Percentiles rank a stretch among this genome's conserved stretches.
Evolutionary conservation across 2,113 vertebrate genomes (phyloP).

Genomic region (Vimba vimba): DNA sequence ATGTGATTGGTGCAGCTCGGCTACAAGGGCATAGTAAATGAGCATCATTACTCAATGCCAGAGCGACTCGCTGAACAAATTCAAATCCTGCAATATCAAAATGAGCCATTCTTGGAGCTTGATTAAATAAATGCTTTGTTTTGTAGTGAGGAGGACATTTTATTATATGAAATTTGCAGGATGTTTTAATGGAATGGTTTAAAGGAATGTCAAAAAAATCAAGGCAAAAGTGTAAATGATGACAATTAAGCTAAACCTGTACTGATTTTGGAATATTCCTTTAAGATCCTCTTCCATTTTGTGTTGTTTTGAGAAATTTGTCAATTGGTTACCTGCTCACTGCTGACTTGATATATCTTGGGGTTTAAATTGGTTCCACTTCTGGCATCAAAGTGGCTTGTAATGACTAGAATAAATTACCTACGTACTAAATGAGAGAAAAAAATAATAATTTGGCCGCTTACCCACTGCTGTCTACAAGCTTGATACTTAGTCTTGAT

Average conservation of each 20-base stretch:
- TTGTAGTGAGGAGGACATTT: no score
- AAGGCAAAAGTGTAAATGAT: no score
- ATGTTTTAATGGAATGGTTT: no score
- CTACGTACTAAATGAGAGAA: conserved; percentile 4
- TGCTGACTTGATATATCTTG: conserved; percentile 14
- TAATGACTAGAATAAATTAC: conserved; percentile 3
- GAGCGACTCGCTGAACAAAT: no score
- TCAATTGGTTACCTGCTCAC: background rate
- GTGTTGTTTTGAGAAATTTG: background rate
- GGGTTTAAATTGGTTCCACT: conserved; percentile 5
- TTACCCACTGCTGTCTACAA: conserved; percentile 29
- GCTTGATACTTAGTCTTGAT: conserved; percentile 26
- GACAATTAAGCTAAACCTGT: background rate
- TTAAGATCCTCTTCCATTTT: background rate
- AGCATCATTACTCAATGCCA: no score
- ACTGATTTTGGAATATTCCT: background rate
- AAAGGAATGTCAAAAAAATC: no score
- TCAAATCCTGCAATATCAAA: no score
- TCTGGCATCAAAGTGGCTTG: conserved; percentile 3
- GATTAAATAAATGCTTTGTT: no score
- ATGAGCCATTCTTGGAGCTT: no score
- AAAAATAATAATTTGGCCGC: conserved; percentile 32
- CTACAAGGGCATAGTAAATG: no score
- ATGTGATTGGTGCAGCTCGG: no score
- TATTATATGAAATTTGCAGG: no score